Conservation (phyloP, 2,888 invertebrate species). For the Sicus ferrugineus region DNA sequence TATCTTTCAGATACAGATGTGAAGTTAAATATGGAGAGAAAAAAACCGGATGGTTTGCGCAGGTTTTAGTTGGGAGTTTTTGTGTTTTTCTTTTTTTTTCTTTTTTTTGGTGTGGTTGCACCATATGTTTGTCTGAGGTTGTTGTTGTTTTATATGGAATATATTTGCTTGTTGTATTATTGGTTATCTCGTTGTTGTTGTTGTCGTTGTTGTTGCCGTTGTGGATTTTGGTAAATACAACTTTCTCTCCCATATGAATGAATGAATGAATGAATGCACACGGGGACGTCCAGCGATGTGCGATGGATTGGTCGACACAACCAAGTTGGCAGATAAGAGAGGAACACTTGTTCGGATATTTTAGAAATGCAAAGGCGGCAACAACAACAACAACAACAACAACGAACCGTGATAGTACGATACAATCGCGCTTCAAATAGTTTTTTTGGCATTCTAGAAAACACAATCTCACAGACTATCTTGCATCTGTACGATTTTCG, state of each 20-base stretch:
- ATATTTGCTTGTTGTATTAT: no score
- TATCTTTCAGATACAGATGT: neutral
- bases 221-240: constrained; percentile 10
- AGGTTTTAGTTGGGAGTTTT: neutral
- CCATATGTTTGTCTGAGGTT: neutral
- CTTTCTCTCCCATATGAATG: constrained; percentile 14
- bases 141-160: neutral
- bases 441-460: no score
- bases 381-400: neutral
- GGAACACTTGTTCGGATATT: no score
- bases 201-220: constrained; percentile 7
- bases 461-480: no score
- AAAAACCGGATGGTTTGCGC: neutral
- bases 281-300: no score
- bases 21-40: neutral
- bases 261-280: no score
- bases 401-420: neutral
- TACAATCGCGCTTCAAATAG: neutral
- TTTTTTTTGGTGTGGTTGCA: neutral
- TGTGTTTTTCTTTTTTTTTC: no score
- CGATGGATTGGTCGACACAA: no score
- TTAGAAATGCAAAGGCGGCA: no score
- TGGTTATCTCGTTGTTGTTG: neutral
- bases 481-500: no score
- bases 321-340: no score